Base-by-base conservation (phyloP, 2,797 vertebrate genomes). In the Eremophila alpestris region DNA sequence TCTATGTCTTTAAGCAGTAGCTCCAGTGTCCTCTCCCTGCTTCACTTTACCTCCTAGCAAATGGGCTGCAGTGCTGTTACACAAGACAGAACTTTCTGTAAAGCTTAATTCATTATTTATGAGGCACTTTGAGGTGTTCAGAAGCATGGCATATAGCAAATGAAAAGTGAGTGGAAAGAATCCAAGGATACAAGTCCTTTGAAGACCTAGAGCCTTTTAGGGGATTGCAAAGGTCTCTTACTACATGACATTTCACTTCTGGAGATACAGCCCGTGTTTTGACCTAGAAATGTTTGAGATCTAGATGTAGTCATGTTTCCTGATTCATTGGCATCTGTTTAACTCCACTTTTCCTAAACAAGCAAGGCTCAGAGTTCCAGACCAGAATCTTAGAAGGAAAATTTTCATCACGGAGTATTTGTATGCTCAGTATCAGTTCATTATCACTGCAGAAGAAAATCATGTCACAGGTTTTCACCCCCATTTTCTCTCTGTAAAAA, bases 81-180 rank as follows among this genome's bases (percentile, higher is more conserved):
- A 51, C 24, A 79, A 83, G 63, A 67, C 0, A 59, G 62, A 82
- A 20, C 17, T 59, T 87, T 83, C 71, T 84, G 56, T 40, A 68
- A 88, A 81, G 67, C 21, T 73, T 52, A 88, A 90, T 94, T 94
- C 51, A 91, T 81, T 91, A 93, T 93, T 90, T 69, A 94, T 59
- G 65, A 73, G 45, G 23, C 65, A 34, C 85, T 93, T 76, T 41
- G 62, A 93, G 76, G 23, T 81, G 54, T 40, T 93, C 84, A 83
- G 79, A 86, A 77, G 23, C 93, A 40, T 26, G 73, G 38, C 13
- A 65, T 45, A 84, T 2, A 79, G 54, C 58, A 91, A 90, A 83
- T 46, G 22, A 92, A 92, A 91, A 89, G 32, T 29, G 82, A 87
- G 48, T 8, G 24, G 23, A 74, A 83, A 87, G 21, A 60, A 79